phyloP scores from a whole-genome alignment of 2,113 vertebrate genomes.

The rat (Rattus norvegicus) region DNA sequence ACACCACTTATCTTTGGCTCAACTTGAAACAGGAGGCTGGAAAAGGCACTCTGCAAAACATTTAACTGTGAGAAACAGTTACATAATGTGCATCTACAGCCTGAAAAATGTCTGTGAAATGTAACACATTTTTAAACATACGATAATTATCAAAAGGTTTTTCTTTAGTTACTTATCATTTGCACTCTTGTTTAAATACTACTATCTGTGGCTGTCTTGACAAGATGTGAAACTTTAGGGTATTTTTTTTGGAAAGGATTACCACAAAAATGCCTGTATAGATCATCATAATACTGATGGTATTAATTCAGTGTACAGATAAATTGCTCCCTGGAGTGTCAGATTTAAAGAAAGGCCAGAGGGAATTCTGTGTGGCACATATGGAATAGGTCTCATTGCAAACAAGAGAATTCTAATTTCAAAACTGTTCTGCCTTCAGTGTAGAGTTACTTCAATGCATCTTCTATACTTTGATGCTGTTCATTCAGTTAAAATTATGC shows the following conservation, averaged over 20 bases:
- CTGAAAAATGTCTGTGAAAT: neutral
- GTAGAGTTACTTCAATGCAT: neutral
- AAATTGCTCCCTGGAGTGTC: neutral
- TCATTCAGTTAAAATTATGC: neutral
- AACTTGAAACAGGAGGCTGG: neutral
- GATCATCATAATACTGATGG: neutral
- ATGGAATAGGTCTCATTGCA: neutral
- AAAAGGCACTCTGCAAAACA: neutral
- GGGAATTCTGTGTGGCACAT: neutral
- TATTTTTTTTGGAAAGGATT: neutral
- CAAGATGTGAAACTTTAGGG: neutral
- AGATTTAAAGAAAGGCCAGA: neutral
- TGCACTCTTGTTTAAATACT: neutral
- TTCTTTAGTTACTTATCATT: slow-evolving; percentile 7
- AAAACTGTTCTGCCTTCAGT: neutral
- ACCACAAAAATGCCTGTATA: neutral
- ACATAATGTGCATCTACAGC: neutral
- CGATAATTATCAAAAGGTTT: neutral
- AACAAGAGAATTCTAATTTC: neutral
- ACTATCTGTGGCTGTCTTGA: neutral
- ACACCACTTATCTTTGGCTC: neutral
- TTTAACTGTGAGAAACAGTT: slow-evolving; percentile 40
- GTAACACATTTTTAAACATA: neutral
- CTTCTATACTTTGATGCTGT: neutral
- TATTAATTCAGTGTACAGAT: neutral